Evolutionary conservation across 2,888 invertebrate species (phyloP), one percentile per base, ranked within the genome.

Genomic region (Lycophotia porphyrea): DNA sequence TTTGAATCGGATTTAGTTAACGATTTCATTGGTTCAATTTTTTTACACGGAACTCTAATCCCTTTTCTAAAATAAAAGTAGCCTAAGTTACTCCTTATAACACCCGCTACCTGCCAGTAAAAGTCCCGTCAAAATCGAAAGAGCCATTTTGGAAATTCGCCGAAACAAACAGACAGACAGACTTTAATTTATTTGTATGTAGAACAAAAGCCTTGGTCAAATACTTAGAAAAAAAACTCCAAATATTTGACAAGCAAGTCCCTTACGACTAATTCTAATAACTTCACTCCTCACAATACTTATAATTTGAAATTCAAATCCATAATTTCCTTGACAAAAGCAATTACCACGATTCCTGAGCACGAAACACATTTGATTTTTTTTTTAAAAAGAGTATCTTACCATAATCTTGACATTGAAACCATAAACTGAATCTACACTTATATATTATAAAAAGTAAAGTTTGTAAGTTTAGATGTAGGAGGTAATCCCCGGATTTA

Each of bases 291-390:
- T 21, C 24, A 74, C 71, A 78, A 73, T 66, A 73, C 47, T 13
- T 15, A 34, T 13, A 31, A 81, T 85, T 87, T 83, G 70, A 84
- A 88, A 81, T 87, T 84, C 80, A 81, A 84, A 85, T 87, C 52
- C 58, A 60, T 0, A 49, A 71, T 69, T 75, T 71, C 71, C 11
- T 27, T 75, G 44, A 82, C 79, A 82, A 79, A 75, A 60, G 75
- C 49, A 82, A 82, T 82, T 71, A 74, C 68, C 42, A 68, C 58
- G 34, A 68, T 65, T 52, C 11, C 34, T 44, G 13, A 24, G 21
- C 78, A 64, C n/a, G 42, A n/a, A 58, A 52, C 24, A 27, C 63
- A 55, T 73, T 79, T 42, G 52, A 36, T 27, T 69, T n/a, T n/a
- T n/a, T n/a, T n/a, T n/a, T 69, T 5, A 71, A 65, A 71, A 68